Percentiles rank a stretch among this genome's conserved stretches.
Evolutionary conservation across 2,888 invertebrate species (phyloP).

Genomic region (Leptinotarsa peninsularis): DNA sequence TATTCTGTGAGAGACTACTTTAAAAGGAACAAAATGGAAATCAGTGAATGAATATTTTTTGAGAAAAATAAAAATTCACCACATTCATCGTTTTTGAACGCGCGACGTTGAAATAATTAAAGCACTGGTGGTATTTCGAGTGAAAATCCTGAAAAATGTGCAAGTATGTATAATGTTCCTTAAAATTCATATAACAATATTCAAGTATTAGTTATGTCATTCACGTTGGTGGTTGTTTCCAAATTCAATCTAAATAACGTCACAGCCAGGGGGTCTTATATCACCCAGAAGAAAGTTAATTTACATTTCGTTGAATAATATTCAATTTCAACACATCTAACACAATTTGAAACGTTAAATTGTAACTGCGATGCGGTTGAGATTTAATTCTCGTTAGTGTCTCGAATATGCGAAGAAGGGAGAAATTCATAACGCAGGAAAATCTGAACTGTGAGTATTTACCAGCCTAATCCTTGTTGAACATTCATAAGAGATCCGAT

Average conservation of each 20-base stretch:
- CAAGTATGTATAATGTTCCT: too few relatives aligned
- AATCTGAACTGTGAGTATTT: constrained; percentile 17
- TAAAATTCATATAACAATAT: too few relatives aligned
- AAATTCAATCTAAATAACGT: background rate
- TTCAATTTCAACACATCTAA: constrained; percentile 3
- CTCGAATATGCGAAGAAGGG: constrained; percentile 8
- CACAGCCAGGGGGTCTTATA: background rate
- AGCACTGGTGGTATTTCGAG: too few relatives aligned
- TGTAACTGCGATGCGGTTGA: constrained; percentile 9
- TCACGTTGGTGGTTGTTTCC: background rate
- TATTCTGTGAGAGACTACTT: too few relatives aligned
- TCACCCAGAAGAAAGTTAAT: background rate
- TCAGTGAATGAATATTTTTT: too few relatives aligned
- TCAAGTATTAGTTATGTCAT: too few relatives aligned
- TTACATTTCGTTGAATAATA: constrained; percentile 4
- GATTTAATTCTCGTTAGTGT: constrained; percentile 14
- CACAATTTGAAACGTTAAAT: background rate
- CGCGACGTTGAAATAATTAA: too few relatives aligned
- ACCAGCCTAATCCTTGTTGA: constrained; percentile 14
- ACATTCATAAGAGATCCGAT: constrained; percentile 12
- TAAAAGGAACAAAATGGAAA: too few relatives aligned
- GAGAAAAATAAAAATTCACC: too few relatives aligned
- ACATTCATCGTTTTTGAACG: too few relatives aligned
- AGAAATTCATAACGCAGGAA: constrained; percentile 4
- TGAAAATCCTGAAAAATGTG: too few relatives aligned